Base-by-base conservation (phyloP, 2,113 vertebrate species). In the Mustela nigripes region DNA sequence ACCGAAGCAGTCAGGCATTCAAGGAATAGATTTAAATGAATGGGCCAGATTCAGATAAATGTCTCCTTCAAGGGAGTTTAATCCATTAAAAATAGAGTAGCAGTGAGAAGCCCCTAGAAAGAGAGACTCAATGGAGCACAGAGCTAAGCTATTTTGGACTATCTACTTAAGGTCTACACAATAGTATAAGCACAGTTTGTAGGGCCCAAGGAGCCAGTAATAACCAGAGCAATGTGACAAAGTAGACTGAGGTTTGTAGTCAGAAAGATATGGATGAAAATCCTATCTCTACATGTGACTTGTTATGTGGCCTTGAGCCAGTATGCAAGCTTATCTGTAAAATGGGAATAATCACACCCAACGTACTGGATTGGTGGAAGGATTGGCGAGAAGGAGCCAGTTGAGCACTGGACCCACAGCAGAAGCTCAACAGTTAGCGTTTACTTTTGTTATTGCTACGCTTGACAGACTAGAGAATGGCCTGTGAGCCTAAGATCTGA, bases 41-140 rank as follows among this genome's bases (percentile, higher is more conserved):
- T 11, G 71, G 45, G 15, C 65, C 45, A 84, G 42, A 65, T 92
- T 82, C 63, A 90, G 92, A 56, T 22, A 96, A 89, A 94, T 63
- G 12, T 53, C 92, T 80, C 42, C 10, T 80, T 36, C 4, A 36
- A 50, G 31, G 7, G n/a, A 31, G 33, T 22, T 56, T 67, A 65
- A 84, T 67, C n/a, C 39, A 71, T 48, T 60, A 82, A 50, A 74
- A 58, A 74, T 19, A 94, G 9, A 56, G 33, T 19, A n/a, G 39
- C 26, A 71, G 7, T 58, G 21, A 82, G 76, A 92, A 53, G 11
- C 12, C 14, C 5, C 86, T 83, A 65, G 8, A 86, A 21, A 92
- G 82, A 93, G 18, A 63, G 2, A 92, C 4, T 88, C 56, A 33
- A 10, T 56, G 10, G 67, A 94, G 85, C 42, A 26, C 15, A 93